A percentile compares a stretch with the other conserved stretches of the same genome.
Evolutionary conservation across 2,113 vertebrate species (phyloP).

Genomic region (Melanostigma gelatinosum): DNA sequence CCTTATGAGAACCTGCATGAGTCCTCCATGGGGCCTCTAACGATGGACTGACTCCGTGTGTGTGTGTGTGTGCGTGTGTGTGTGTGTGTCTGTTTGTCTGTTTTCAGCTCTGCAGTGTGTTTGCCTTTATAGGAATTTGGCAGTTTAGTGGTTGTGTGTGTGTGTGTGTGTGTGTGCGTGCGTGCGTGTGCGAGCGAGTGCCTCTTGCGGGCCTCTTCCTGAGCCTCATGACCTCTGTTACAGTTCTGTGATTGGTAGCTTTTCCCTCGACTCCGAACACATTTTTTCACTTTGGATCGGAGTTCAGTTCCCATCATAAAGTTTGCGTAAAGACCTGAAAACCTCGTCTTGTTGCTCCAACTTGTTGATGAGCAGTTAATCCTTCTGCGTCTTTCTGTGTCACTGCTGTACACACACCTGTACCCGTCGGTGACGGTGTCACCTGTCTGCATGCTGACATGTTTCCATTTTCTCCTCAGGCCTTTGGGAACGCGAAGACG

Average conservation of each 20-base stretch:
- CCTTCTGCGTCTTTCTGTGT: background rate
- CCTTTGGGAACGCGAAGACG: slow-evolving; percentile 97
- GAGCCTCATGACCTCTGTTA: slow-evolving; percentile 50
- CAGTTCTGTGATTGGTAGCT: slow-evolving; percentile 47
- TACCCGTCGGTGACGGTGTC: background rate
- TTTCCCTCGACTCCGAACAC: slow-evolving; percentile 27
- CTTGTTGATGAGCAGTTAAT: background rate
- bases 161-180: slow-evolving; percentile 9
- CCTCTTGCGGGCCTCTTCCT: slow-evolving; percentile 18
- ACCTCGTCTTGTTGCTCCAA: background rate
- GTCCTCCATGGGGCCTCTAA: slow-evolving; percentile 52
- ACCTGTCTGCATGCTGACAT: background rate
- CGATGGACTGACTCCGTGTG: slow-evolving; percentile 28
- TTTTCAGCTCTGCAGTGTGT: slow-evolving; percentile 52
- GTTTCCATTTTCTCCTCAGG: slow-evolving; percentile 80
- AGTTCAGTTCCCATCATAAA: slow-evolving; percentile 32
- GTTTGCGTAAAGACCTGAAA: background rate
- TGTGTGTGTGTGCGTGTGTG: background rate
- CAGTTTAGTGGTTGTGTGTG: slow-evolving; percentile 41
- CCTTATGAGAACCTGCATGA: slow-evolving; percentile 58
- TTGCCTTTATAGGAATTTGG: slow-evolving; percentile 64
- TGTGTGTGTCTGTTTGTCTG: background rate
- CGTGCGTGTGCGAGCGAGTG: too few species aligned
- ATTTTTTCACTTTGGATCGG: slow-evolving; percentile 43
- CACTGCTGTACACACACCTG: background rate